Percentiles rank a stretch among this genome's conserved stretches.
Evolutionary conservation across 1,140 invertebrate genomes (phyloP).

Genomic region (Drosophila bocqueti): DNA sequence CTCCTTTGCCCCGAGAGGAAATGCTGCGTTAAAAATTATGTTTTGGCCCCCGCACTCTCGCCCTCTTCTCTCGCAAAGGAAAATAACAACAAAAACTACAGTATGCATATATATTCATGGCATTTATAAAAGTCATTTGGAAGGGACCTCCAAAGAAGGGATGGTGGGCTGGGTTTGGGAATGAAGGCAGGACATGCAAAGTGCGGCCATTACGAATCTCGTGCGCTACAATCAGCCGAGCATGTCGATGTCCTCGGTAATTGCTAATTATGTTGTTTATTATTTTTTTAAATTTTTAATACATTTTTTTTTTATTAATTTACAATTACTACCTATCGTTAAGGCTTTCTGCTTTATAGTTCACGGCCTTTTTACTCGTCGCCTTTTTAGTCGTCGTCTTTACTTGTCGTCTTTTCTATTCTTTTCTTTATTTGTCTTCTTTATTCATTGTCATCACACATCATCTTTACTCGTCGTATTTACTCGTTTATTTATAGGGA

Average conservation of each 20-base stretch:
- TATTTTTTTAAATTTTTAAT: too few species aligned
- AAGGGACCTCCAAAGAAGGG: constrained; percentile 25
- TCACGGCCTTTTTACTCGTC: too few species aligned
- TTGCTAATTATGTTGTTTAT: neutral
- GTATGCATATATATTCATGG: constrained; percentile 66
- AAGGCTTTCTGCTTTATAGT: neutral
- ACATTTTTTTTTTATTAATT: neutral
- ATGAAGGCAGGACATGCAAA: constrained; percentile 54
- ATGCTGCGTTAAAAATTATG: constrained; percentile 82
- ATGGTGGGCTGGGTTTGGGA: neutral
- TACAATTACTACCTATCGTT: neutral
- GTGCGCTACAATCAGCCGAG: constrained; percentile 40
- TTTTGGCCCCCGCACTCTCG: constrained; percentile 22
- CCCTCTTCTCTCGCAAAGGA: neutral
- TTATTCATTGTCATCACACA: too few species aligned
- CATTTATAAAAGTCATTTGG: constrained; percentile 82
- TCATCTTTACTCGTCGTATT: neutral
- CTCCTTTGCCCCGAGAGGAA: constrained; percentile 35
- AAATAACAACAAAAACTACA: constrained; percentile 47
- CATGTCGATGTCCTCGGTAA: neutral
- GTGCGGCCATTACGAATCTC: constrained; percentile 60
- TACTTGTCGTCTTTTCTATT: too few species aligned
- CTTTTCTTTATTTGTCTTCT: too few species aligned
- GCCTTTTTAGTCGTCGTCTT: too few species aligned
- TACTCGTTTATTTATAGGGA: neutral